These are phyloP conservation scores for Siphonodentalium dalli DNA, from an alignment of 2,888 invertebrate genomes.

Conservation along the genomic window DNA sequence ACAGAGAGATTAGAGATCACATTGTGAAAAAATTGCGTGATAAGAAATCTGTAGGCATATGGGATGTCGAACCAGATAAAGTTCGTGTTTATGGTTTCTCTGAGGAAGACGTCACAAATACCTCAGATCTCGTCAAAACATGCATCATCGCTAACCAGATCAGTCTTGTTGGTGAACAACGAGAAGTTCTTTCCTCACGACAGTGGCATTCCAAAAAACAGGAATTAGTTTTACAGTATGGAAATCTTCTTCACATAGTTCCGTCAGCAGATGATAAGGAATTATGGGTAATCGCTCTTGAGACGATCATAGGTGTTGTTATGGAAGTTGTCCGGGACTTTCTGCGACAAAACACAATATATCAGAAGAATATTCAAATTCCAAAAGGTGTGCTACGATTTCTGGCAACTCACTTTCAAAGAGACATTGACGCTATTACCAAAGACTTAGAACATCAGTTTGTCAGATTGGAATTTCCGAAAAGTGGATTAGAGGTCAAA, in stretches of 20 bases:
- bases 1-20: constrained; percentile 2
- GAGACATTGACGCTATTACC: constrained; percentile 18
- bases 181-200: background rate
- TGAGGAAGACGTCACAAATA: background rate
- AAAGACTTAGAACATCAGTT: background rate
- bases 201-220: background rate
- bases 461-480: constrained; percentile 14
- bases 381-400: constrained; percentile 17
- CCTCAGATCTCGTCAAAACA: constrained; percentile 8
- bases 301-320: constrained; percentile 4
- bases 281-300: constrained; percentile 1
- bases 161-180: no score
- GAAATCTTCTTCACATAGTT: constrained; percentile 13
- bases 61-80: constrained; percentile 1
- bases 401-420: constrained; percentile 18
- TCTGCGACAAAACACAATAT: constrained; percentile 24
- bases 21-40: constrained; percentile 7
- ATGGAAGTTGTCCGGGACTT: constrained; percentile 21
- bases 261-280: background rate
- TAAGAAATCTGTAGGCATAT: constrained; percentile 6
- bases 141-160: no score
- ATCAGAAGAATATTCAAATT: constrained; percentile 9
- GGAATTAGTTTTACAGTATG: background rate
- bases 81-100: background rate
- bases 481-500: constrained; percentile 8